Percentiles rank a stretch among this genome's conserved stretches.
Evolutionary conservation across 2,888 invertebrate species (phyloP).

Genomic region (Zele albiditarsus): DNA sequence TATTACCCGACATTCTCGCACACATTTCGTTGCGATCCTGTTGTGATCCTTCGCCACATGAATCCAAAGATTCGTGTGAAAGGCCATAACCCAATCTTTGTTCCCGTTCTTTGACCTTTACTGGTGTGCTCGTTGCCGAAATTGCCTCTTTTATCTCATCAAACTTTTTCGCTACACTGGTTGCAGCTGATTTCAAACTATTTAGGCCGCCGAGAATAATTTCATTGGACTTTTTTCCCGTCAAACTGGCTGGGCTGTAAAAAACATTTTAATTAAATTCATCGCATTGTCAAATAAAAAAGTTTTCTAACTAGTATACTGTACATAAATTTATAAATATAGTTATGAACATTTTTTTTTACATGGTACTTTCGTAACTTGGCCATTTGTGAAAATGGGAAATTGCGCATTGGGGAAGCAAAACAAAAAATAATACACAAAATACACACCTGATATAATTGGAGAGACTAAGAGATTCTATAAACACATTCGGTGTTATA

Average conservation of each 20-base stretch:
- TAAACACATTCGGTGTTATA: conserved; percentile 67
- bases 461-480: conserved; percentile 69
- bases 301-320: conserved; percentile 8
- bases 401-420: neutral
- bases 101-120: conserved; percentile 77
- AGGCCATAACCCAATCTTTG: conserved; percentile 67
- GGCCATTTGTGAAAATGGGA: conserved; percentile 7
- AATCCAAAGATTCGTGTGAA: conserved; percentile 70
- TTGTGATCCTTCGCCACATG: conserved; percentile 69
- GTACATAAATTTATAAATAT: conserved; percentile 6
- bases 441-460: conserved; percentile 68
- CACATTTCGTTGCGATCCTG: conserved; percentile 69
- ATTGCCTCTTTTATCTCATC: conserved; percentile 94
- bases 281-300: conserved; percentile 17
- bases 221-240: conserved; percentile 91
- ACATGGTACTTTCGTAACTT: conserved; percentile 23
- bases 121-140: conserved; percentile 90
- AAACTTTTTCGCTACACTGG: conserved; percentile 88
- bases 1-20: conserved; percentile 64
- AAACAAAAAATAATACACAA: conserved; percentile 22
- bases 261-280: conserved; percentile 45
- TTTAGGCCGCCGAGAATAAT: conserved; percentile 89
- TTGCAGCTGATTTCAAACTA: conserved; percentile 90
- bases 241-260: conserved; percentile 85
- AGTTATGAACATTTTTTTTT: conserved; percentile 22